phyloP scores from a whole-genome alignment of 2,113 vertebrate genomes.

The Ariopsis seemanni region DNA sequence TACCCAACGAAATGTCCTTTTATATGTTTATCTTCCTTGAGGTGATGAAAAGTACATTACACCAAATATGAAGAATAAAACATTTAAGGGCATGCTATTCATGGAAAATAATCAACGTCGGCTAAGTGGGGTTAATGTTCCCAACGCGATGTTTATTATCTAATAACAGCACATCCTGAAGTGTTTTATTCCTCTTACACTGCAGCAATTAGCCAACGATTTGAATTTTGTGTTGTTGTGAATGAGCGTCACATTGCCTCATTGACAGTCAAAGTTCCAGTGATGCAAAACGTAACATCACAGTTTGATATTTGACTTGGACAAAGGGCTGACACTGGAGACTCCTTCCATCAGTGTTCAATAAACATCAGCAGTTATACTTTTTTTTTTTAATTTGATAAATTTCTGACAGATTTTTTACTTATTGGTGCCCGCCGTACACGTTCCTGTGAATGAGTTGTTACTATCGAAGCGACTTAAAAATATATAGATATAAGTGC shows the following conservation, averaged over 20 bases:
- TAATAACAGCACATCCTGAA: not conserved
- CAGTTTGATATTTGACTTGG: not conserved
- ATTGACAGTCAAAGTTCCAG: not conserved
- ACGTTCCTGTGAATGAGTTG: not conserved
- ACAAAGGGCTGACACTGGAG: not conserved
- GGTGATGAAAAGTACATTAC: not conserved
- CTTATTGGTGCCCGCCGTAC: not conserved
- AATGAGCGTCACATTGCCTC: not conserved
- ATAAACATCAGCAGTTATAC: not conserved
- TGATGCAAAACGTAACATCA: not conserved
- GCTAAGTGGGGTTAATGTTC: not conserved
- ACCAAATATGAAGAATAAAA: not conserved
- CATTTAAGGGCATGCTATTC: not conserved
- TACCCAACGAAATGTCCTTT: not conserved
- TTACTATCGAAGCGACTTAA: not conserved
- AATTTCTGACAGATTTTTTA: not conserved
- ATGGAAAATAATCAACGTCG: not conserved
- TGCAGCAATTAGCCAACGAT: not conserved
- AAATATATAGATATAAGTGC: not conserved
- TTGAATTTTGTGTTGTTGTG: not conserved
- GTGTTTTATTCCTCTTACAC: not conserved
- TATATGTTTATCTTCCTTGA: slow-evolving; percentile 1
- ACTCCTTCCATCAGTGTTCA: not conserved
- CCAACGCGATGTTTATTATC: not conserved
- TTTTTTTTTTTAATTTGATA: not conserved